Evolutionary conservation across 2,888 invertebrate genomes (phyloP).

Genomic region (Drosophila limbata): DNA sequence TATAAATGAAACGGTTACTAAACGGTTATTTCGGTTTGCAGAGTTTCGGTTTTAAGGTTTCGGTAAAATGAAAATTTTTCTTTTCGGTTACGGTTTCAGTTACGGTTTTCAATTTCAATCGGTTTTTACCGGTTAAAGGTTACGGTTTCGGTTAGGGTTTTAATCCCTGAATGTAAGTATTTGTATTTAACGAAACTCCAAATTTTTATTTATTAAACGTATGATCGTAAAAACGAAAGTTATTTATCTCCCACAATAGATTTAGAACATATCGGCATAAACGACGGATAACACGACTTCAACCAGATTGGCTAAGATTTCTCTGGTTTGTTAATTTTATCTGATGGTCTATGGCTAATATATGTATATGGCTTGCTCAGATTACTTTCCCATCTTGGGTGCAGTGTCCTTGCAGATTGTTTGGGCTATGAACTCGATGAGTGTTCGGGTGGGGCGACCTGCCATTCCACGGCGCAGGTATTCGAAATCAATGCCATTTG

Average conservation of each 20-base stretch:
- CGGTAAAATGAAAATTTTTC: no score
- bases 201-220: conserved; percentile 3
- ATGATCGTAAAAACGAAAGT: conserved; percentile 9
- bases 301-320: background rate
- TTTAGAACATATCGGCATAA: conserved; percentile 13
- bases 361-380: no score
- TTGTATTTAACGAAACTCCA: background rate
- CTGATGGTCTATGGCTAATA: background rate
- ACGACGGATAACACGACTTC: conserved; percentile 12
- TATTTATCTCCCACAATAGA: conserved; percentile 7
- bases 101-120: no score
- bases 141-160: no score
- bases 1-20: no score
- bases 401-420: conserved; percentile 84
- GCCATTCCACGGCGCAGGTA: conserved; percentile 89
- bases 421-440: conserved; percentile 90
- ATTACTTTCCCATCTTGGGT: conserved; percentile 75
- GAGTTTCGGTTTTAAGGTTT: no score
- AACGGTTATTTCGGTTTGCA: no score
- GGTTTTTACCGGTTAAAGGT: no score
- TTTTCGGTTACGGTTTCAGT: no score
- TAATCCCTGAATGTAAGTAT: no score
- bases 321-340: conserved; percentile 5
- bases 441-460: conserved; percentile 91
- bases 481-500: conserved; percentile 88